Evolutionary conservation across 2,113 vertebrate species (phyloP), one percentile per base, ranked within the genome.

Genomic region (Cyprinus carpio): DNA sequence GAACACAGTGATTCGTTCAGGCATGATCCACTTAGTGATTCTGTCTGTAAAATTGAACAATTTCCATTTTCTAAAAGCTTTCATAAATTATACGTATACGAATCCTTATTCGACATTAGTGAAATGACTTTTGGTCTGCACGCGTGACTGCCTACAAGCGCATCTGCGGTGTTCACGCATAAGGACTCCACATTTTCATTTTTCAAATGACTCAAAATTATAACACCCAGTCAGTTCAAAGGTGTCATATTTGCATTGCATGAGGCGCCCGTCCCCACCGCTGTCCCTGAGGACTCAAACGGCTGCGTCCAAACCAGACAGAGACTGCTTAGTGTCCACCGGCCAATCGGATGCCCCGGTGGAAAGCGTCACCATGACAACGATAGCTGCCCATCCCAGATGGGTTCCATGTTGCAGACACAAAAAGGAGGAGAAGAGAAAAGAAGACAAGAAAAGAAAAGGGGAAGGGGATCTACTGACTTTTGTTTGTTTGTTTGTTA

Each of bases 371-470:
- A 60, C 84, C 84, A 89, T 89, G 86, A 86, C 86, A 86, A 89
- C 82, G 2, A 67, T 77, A 81, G 83, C 77, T 69, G 84, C 88
- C 88, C 88, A 87, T 87, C 88, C 88, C 88, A 89, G 88, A 89
- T 89, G 88, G 88, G 87, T 81, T 87, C 84, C 85, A 86, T 87
- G 88, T 86, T 86, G 81, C 86, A 89, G 88, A 89, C 88, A 87
- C 86, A 89, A 86, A 86, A 88, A 88, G 77, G 82, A 56, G 25
- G 82, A 80, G 64, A 69, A 43, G 65, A 51, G 75, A 43, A 80
- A 74, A 62, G 51, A 58, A 49, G 16, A 65, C 49, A 69, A 58
- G 75, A 9, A 49, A 69, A 58, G 75, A 9, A 49, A 23, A 16
- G 34, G 43, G 27, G 72, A 43, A 10, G 58, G 58, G 56, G 71